phyloP scores from a whole-genome alignment of 2,113 vertebrate genomes.

The Brachyistius frenatus region DNA sequence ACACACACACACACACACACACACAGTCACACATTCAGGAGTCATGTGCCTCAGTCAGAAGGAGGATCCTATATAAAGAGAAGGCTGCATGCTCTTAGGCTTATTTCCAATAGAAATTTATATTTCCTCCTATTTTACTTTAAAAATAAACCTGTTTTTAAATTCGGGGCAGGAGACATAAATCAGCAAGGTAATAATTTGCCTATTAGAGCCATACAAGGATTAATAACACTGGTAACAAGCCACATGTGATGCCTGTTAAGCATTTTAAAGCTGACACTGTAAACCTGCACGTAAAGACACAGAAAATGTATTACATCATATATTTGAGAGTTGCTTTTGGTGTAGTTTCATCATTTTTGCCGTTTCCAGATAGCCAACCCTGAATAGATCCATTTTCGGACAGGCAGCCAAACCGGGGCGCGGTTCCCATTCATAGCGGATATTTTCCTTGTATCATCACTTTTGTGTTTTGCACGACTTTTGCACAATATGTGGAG shows the following conservation, averaged over 20 bases:
- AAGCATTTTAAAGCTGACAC: background rate
- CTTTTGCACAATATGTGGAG: no score
- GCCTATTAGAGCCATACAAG: background rate
- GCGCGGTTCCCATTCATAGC: no score
- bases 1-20: slow-evolving; percentile 20
- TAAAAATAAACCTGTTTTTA: background rate
- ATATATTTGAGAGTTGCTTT: background rate
- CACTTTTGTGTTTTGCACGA: no score
- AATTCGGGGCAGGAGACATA: no score
- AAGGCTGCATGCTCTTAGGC: background rate
- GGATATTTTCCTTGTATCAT: no score
- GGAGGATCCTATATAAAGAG: background rate
- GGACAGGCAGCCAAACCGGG: no score
- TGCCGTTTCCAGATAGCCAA: background rate
- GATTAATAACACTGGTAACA: no score
- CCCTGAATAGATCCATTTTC: background rate
- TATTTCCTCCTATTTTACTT: background rate
- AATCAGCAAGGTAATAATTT: background rate
- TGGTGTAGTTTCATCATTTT: background rate
- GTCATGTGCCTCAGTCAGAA: slow-evolving; percentile 60
- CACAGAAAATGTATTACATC: background rate
- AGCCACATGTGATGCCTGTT: background rate
- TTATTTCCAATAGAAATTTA: background rate
- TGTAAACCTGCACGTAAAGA: background rate
- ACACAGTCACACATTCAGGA: slow-evolving; percentile 16